A percentile compares a stretch with the other conserved stretches of the same genome.
phyloP scores from a whole-genome alignment of 2,113 vertebrate genomes.

The Alethe castanea region DNA sequence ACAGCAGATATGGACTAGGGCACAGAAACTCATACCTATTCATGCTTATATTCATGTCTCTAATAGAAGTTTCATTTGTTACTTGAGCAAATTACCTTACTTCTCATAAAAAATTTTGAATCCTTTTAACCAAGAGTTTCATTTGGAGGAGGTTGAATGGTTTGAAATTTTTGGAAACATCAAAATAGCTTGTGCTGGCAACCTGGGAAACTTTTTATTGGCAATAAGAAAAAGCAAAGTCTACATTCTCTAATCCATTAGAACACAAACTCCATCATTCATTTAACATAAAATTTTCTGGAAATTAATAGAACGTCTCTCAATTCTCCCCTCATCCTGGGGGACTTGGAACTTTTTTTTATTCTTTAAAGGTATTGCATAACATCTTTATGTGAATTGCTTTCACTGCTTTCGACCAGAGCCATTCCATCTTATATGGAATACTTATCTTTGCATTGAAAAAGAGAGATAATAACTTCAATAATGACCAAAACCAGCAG shows the following conservation, averaged over 20 bases:
- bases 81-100: not conserved
- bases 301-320: not conserved
- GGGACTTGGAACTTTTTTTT: not conserved
- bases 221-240: not conserved
- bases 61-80: not conserved
- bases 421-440: not conserved
- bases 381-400: not conserved
- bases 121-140: not conserved
- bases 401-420: not conserved
- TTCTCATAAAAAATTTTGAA: not conserved
- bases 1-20: not conserved
- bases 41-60: not conserved
- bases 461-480: not conserved
- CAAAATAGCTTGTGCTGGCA: not conserved
- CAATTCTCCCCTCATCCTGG: not conserved
- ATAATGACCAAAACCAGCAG: not conserved
- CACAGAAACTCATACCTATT: not conserved
- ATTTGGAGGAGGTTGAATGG: not conserved
- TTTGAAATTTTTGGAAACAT: not conserved
- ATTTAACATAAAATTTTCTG: not conserved
- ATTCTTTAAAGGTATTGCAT: not conserved
- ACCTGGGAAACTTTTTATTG: not conserved
- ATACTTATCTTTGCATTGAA: not conserved
- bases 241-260: not conserved
- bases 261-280: not conserved